Evolutionary conservation across 2,797 vertebrate species (phyloP).

Genomic region (Ceryle rudis): DNA sequence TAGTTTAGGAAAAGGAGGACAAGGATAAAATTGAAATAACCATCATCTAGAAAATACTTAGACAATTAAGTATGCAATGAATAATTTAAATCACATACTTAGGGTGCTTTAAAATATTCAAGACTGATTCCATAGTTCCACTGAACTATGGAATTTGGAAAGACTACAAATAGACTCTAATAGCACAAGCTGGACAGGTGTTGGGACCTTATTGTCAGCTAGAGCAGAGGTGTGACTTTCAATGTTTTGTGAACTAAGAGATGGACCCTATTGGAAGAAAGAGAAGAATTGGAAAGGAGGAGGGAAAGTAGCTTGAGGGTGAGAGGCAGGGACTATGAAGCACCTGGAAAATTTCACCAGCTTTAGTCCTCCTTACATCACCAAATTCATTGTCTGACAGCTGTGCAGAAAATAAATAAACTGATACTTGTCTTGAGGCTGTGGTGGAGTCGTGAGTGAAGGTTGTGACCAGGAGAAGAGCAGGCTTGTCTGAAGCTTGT

Average conservation of each 20-base stretch:
- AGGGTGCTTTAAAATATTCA: background rate
- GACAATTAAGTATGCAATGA: background rate
- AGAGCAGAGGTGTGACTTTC: background rate
- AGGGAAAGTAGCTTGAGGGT: background rate
- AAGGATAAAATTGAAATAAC: background rate
- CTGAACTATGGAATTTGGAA: background rate
- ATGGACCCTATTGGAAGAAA: background rate
- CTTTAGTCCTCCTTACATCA: background rate
- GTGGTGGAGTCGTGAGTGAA: background rate
- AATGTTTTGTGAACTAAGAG: background rate
- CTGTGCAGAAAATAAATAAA: background rate
- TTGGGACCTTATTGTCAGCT: no score
- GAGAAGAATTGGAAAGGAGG: background rate
- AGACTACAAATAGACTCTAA: background rate
- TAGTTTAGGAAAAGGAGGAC: background rate
- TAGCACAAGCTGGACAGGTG: background rate
- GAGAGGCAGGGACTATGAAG: rapidly evolving
- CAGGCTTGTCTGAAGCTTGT: background rate
- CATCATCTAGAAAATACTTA: background rate
- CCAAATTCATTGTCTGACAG: background rate
- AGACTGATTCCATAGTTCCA: background rate
- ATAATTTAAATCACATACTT: background rate
- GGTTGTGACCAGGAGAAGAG: background rate
- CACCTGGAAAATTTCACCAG: rapidly evolving
- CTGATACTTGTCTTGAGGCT: background rate